phyloP scores from a whole-genome alignment of 2,113 vertebrate species.

The Rhadina sibilatrix region DNA sequence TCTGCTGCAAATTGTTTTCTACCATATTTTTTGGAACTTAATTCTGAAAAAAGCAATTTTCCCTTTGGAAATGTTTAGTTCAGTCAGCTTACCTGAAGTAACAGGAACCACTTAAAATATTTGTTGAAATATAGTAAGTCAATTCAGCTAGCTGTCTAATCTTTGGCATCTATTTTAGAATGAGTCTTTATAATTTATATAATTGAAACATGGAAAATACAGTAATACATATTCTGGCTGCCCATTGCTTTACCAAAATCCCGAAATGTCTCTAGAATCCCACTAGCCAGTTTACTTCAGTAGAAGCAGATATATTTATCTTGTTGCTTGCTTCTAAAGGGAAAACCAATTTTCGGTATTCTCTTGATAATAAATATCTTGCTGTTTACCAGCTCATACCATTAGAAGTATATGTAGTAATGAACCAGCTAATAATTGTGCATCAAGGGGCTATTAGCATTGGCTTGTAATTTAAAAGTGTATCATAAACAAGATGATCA shows the following conservation, averaged over 20 bases:
- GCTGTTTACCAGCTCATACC: neutral
- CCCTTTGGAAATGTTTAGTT: neutral
- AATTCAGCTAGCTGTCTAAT: neutral
- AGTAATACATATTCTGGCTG: neutral
- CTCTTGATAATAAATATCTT: neutral
- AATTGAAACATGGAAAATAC: neutral
- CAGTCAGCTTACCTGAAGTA: neutral
- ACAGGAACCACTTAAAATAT: neutral
- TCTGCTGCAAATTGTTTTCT: neutral
- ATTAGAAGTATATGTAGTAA: neutral
- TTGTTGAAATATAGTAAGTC: neutral
- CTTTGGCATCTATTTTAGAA: neutral
- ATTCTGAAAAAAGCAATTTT: neutral
- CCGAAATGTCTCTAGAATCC: neutral
- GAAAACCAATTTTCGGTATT: neutral
- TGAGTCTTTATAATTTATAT: neutral
- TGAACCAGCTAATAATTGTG: conserved; percentile 18
- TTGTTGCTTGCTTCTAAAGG: neutral
- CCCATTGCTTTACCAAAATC: neutral
- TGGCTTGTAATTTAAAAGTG: neutral
- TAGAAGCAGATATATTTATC: neutral
- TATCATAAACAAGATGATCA: neutral
- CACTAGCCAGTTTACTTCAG: neutral
- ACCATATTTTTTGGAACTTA: neutral
- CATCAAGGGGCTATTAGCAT: neutral